These are phyloP conservation scores for Hydractinia symbiolongicarpus DNA, from an alignment of 30 jellyfish, hydroid and myxozoan genomes.

Conservation along the genomic window DNA sequence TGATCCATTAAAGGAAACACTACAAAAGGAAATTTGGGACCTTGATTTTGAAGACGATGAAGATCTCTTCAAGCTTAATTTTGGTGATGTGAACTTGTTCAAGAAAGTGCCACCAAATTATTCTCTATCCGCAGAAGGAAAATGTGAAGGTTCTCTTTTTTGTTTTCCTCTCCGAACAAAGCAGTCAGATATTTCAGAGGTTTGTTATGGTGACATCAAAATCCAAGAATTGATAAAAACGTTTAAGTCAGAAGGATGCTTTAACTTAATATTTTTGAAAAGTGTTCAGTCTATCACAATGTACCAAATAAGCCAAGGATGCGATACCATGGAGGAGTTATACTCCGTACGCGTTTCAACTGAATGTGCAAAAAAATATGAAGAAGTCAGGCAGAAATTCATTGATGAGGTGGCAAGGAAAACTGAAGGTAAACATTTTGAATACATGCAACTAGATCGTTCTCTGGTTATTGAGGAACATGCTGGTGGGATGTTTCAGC, in stretches of 20 bases:
- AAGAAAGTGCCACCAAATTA: conserved; percentile 2
- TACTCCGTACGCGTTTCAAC: conserved; percentile 2
- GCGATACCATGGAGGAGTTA: conserved; percentile 12
- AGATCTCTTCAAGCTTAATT: background rate
- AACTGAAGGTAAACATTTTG: background rate
- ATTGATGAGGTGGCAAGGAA: background rate
- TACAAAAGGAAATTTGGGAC: conserved; percentile 14
- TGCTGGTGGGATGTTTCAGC: background rate
- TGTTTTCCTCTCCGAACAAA: conserved; percentile 47
- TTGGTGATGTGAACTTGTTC: conserved; percentile 22
- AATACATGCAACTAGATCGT: conserved; percentile 14
- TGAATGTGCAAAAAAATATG: background rate
- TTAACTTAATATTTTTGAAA: conserved; percentile 44
- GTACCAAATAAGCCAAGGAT: conserved; percentile 23
- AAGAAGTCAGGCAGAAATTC: conserved; percentile 13
- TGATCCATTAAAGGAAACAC: conserved; percentile 48
- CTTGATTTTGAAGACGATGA: conserved; percentile 22
- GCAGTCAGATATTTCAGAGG: conserved; percentile 49
- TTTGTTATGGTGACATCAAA: conserved; percentile 28
- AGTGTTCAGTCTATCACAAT: conserved; percentile 36
- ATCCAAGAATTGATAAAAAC: conserved; percentile 31
- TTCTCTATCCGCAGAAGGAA: conserved; percentile 15
- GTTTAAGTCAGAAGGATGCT: conserved; percentile 45
- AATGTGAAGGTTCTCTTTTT: conserved; percentile 53
- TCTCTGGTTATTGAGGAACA: background rate